phyloP scores from a whole-genome alignment of 92 coral and sea anemone genomes.

The Siderastrea radians region DNA sequence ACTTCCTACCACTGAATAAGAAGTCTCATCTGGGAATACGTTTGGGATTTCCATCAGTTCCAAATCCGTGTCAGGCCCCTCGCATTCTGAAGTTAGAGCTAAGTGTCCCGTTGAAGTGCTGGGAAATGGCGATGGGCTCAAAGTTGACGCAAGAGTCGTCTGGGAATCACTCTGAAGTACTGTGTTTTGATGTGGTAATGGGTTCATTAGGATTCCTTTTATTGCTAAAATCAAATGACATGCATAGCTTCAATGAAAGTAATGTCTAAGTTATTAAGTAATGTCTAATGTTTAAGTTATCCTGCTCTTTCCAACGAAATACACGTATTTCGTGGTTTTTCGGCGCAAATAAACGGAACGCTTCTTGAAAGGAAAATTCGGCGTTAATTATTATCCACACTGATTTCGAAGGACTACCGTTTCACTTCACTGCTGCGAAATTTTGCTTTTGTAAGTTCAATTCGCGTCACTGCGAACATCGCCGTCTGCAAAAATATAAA shows the following conservation, averaged over 20 bases:
- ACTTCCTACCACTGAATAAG: slow-evolving; percentile 45
- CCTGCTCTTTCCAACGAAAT: no score
- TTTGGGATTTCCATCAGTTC: slow-evolving; percentile 43
- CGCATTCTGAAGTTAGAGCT: not conserved
- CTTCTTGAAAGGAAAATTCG: no score
- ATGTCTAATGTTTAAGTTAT: no score
- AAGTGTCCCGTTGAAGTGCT: not conserved
- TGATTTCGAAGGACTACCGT: no score
- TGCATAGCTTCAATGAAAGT: not conserved
- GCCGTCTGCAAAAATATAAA: no score
- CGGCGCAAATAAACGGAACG: no score
- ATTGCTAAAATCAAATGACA: not conserved
- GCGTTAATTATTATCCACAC: no score
- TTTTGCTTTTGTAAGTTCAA: no score
- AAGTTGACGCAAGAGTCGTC: not conserved
- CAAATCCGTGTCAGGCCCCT: slow-evolving; percentile 19
- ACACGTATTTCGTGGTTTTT: no score
- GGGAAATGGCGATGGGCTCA: slow-evolving; percentile 6
- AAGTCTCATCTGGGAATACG: slow-evolving; percentile 45
- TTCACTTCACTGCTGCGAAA: no score
- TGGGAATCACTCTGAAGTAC: slow-evolving; percentile 10
- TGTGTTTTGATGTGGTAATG: not conserved
- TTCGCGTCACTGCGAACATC: no score
- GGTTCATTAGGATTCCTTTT: not conserved
- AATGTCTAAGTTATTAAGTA: not conserved